Evolutionary conservation across 2,113 vertebrate species (phyloP).

Genomic region (Carassius auratus): DNA sequence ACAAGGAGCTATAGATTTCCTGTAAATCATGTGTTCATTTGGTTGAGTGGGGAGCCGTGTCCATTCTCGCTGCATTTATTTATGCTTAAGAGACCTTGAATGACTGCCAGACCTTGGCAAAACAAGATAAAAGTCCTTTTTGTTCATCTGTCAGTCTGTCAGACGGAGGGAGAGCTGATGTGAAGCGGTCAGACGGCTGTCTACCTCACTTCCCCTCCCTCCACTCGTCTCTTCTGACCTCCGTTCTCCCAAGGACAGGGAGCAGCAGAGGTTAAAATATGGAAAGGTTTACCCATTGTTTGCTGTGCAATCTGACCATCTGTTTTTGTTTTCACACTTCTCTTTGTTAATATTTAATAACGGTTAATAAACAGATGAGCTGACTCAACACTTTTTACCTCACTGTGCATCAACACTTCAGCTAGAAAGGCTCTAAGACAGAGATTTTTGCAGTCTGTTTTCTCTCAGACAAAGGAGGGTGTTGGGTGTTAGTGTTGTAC

Average conservation of each 20-base stretch:
- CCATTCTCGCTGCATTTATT: slow-evolving; percentile 72
- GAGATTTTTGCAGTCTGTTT: slow-evolving; percentile 17
- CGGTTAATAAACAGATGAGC: slow-evolving; percentile 45
- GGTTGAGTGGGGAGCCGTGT: slow-evolving; percentile 60
- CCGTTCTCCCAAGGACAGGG: slow-evolving; percentile 37
- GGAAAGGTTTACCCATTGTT: background rate
- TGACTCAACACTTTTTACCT: background rate
- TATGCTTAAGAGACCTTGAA: slow-evolving; percentile 76
- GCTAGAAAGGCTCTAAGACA: background rate
- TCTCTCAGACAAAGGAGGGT: background rate
- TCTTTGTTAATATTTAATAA: slow-evolving; percentile 77
- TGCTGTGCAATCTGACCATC: slow-evolving; percentile 41
- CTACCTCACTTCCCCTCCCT: background rate
- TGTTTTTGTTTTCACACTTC: slow-evolving; percentile 58
- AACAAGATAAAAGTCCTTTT: slow-evolving; percentile 78
- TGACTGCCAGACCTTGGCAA: slow-evolving; percentile 79
- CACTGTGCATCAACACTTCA: slow-evolving; percentile 12
- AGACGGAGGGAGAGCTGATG: slow-evolving; percentile 61
- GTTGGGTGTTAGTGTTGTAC: slow-evolving; percentile 2
- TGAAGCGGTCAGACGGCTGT: background rate
- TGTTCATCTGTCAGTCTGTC: slow-evolving; percentile 76
- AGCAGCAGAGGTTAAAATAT: slow-evolving; percentile 74
- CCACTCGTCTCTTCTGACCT: background rate
- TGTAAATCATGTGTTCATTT: slow-evolving; percentile 65
- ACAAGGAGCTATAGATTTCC: slow-evolving; percentile 53